Percentiles rank a stretch among this genome's conserved stretches.
phyloP scores from a whole-genome alignment of 1,140 invertebrate species.

The Drosophila micromelanica region DNA sequence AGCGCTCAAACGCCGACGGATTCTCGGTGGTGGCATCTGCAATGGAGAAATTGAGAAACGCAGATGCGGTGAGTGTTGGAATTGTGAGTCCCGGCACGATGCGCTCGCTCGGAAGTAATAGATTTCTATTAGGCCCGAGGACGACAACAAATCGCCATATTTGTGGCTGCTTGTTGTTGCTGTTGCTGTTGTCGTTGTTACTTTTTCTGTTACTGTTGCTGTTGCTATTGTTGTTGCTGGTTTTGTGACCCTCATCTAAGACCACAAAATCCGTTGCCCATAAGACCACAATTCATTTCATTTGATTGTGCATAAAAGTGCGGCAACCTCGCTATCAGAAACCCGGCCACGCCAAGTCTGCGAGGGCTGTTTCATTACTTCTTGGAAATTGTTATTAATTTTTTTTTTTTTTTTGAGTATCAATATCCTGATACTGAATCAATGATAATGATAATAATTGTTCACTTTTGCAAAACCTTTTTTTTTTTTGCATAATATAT shows the following conservation, averaged over 20 bases:
- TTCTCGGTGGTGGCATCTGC: conserved; percentile 30
- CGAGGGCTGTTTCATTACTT: conserved; percentile 8
- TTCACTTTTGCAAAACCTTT: too few species aligned
- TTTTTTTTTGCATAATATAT: too few species aligned
- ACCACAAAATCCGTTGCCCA: conserved; percentile 57
- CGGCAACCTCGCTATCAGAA: conserved; percentile 35
- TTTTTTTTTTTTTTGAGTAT: too few species aligned
- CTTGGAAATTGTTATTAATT: too few species aligned
- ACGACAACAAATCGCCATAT: conserved; percentile 53
- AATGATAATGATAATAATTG: too few species aligned
- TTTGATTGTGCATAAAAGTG: conserved; percentile 62
- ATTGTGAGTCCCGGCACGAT: conserved; percentile 62
- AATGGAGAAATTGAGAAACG: conserved; percentile 2
- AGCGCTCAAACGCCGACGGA: conserved; percentile 66
- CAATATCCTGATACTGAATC: too few species aligned
- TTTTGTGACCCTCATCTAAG: conserved; percentile 39
- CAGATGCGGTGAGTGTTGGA: background rate
- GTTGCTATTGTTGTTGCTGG: conserved; percentile 8
- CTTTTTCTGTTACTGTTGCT: background rate
- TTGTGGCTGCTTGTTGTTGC: conserved; percentile 3
- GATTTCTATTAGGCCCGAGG: conserved; percentile 65
- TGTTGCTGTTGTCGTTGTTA: background rate
- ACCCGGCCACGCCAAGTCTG: conserved; percentile 7
- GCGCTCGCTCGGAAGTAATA: conserved; percentile 71
- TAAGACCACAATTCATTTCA: conserved; percentile 60